These are phyloP conservation scores for Corynorhinus townsendii DNA, from an alignment of 2,113 vertebrate genomes.

Conservation along the genomic window DNA sequence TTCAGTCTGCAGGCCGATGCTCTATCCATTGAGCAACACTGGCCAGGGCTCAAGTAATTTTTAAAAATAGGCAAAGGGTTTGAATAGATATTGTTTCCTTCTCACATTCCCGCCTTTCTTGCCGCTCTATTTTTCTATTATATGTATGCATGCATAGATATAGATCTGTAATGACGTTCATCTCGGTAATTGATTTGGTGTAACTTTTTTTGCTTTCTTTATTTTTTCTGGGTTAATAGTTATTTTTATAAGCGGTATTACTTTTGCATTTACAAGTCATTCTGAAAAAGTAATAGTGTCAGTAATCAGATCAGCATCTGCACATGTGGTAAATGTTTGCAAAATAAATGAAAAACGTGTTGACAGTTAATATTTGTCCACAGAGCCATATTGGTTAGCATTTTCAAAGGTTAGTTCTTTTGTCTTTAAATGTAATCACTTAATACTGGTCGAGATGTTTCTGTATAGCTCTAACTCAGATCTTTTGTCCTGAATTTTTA, in stretches of 20 bases:
- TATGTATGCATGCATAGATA: background rate
- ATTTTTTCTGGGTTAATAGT: background rate
- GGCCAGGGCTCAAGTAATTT: background rate
- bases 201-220: background rate
- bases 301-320: background rate
- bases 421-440: slow-evolving; percentile 12
- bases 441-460: background rate
- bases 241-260: background rate
- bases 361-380: background rate
- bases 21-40: no score
- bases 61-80: background rate
- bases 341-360: background rate
- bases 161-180: background rate
- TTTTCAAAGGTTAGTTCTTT: background rate
- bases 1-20: no score
- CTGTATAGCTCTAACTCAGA: background rate
- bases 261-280: slow-evolving; percentile 21
- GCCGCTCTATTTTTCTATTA: background rate
- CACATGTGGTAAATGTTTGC: background rate
- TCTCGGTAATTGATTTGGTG: background rate
- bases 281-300: background rate
- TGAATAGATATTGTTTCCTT: background rate
- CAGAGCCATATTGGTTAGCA: background rate
- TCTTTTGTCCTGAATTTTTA: slow-evolving; percentile 75
- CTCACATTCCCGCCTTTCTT: background rate